These are phyloP conservation scores for Chelonus formosanus DNA, from an alignment of 2,888 invertebrate species.

Conservation along the genomic window DNA sequence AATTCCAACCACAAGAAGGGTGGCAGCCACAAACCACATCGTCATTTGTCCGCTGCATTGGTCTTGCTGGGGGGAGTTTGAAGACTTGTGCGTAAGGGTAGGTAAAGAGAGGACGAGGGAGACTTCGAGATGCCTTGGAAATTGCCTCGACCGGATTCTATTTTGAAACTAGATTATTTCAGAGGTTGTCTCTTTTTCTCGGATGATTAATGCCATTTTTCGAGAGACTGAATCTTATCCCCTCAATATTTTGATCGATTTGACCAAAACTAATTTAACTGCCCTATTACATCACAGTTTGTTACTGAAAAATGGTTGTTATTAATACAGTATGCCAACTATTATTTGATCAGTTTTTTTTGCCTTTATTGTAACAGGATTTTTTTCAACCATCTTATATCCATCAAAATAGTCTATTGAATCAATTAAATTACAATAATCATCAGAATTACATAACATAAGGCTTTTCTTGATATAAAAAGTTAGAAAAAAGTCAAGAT, in stretches of 20 bases:
- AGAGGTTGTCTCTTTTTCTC: constrained; percentile 50
- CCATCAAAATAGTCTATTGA: too few species aligned
- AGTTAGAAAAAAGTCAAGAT: too few species aligned
- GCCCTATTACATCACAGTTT: constrained; percentile 24
- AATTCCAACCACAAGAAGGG: constrained; percentile 55
- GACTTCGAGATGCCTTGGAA: constrained; percentile 53
- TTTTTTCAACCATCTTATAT: too few species aligned
- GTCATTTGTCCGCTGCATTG: constrained; percentile 63
- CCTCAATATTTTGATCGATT: not conserved
- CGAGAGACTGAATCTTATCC: constrained; percentile 39
- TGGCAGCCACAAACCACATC: constrained; percentile 49
- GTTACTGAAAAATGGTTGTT: not conserved
- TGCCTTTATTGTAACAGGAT: not conserved
- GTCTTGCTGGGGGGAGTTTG: constrained; percentile 33
- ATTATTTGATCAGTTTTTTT: constrained; percentile 2
- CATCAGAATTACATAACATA: too few species aligned
- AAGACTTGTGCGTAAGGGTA: constrained; percentile 36
- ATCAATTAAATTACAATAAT: too few species aligned
- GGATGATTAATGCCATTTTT: constrained; percentile 63
- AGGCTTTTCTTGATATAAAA: too few species aligned
- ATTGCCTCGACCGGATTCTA: constrained; percentile 64
- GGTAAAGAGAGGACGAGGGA: constrained; percentile 34
- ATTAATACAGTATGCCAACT: too few species aligned
- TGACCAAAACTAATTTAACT: constrained; percentile 35
- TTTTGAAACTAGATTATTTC: constrained; percentile 63